Base-by-base conservation (phyloP, 1,140 invertebrate genomes). In the Planococcus citri region DNA sequence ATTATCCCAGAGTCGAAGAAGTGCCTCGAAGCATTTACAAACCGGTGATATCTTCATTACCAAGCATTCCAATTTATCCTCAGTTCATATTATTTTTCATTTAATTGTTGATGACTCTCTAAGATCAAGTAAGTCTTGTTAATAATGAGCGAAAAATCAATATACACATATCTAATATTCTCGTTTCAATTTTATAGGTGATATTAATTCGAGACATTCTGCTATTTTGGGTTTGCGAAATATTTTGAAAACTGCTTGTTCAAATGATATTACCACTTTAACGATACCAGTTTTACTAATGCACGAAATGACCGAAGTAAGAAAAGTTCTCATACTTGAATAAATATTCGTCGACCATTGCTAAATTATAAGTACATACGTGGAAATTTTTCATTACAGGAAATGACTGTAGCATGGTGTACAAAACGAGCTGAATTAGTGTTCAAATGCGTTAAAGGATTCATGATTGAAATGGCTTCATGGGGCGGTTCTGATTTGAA, bases 401-500 rank as follows among this genome's bases (percentile, higher is more conserved):
- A 95, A 75, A 97, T 97, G 93, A 98, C 94, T 1, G 89, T 95
- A 41, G 86, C 87, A 21, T 98, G 95, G 95, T 98, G 95, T 78
- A 85, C 92, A 73, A 91, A 94, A 76, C 80, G 97, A 74, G 95
- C 95, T 0, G 97, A 99, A 80, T 80, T 99, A 71, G 89, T 98
- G 70, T 94, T 97, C 75, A 99, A 99, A 80, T 99, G 96, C 82
- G 90, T 97, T 21, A 99, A 99, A 83, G 97, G 96, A 0, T 99
- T 98, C 78, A 95, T 98, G 92, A 97, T 99, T 78, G 96, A 98
- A 82, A 95, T 95, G 84, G 88, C 92, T 6, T 92, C 89, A 0
- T 91, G 87, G 87, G 92, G 92, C 71, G 92, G 92, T 21, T 89
- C 92, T 14, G 91, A 95, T 77, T 84, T 95, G 27, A 88, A 90